A percentile compares a stretch with the other conserved stretches of the same genome.
These are phyloP conservation scores for Lepus oiostolus DNA, from an alignment of 2,797 vertebrate species.

Conservation along the genomic window DNA sequence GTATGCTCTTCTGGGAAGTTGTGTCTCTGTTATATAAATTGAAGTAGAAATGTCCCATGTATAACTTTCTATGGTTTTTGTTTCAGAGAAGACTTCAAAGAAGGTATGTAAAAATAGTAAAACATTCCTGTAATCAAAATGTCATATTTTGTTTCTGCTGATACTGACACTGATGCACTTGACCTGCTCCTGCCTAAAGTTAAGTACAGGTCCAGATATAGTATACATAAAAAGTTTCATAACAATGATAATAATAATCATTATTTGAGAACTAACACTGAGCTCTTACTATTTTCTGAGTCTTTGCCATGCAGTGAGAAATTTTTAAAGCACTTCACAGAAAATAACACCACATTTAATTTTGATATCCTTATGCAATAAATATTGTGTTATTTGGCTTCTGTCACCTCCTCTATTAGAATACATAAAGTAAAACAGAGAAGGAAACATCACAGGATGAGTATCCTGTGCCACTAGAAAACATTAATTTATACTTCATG, in stretches of 20 bases:
- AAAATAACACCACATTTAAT: neutral
- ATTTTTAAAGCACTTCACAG: neutral
- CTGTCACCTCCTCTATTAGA: neutral
- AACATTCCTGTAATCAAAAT: neutral
- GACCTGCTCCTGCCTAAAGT: neutral
- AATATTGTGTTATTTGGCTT: neutral
- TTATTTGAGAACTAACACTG: neutral
- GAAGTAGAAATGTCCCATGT: neutral
- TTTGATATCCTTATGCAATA: neutral
- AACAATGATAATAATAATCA: neutral
- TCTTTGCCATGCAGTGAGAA: neutral
- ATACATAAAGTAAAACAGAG: neutral
- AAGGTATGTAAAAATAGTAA: neutral
- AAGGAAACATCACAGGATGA: neutral
- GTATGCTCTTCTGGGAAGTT: neutral
- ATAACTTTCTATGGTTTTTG: neutral
- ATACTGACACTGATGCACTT: neutral
- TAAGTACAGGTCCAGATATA: neutral
- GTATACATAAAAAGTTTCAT: neutral
- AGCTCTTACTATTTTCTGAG: neutral
- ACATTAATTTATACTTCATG: neutral
- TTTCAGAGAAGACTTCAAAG: neutral
- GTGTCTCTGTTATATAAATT: neutral
- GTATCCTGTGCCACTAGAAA: neutral
- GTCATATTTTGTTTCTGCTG: neutral